Evolutionary conservation across 1,140 invertebrate genomes (phyloP), one percentile per base, ranked within the genome.

Genomic region (Lineus longissimus): DNA sequence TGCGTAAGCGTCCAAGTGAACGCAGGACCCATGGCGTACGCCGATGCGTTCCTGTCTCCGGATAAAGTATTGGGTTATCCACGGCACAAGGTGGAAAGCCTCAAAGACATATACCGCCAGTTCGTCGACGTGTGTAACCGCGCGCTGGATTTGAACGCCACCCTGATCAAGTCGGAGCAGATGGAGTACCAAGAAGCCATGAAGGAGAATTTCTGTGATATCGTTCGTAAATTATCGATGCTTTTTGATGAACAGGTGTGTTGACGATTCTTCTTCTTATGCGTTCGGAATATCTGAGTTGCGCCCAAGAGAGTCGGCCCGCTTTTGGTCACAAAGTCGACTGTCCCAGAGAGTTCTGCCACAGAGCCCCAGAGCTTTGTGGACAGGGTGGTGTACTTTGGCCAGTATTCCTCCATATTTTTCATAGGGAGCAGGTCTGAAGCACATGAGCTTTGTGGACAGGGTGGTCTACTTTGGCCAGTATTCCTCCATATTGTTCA

Each of bases 11-110:
- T 94, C n/a, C 63, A 82, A 78, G 94, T 97, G 0, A 94, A 97
- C 83, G 93, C 93, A n/a, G 94, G 94, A 30, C 94, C 94, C 1
- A 79, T 96, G 54, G 93, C 93, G 2, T 97, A 96, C 81, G 94
- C 94, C 0, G 88, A 88, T 71, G 92, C 90, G 2, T 97, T 97
- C 82, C 82, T 97, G 40, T 63, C 61, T 17, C 70, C 66, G 41
- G 70, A 70, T 0, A 74, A 72, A 29, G 62, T 70, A 2, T 55
- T 29, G n/a, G 67, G 64, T 1, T 93, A 92, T 79, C 87, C 90
- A 0, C 86, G 89, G 61, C 90, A 93, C 61, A 88, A 90, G 81
- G 90, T 94, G 1, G 88, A 91, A 73, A 88, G 91, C 72, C 82
- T 94, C 0, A 93, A 92, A 76, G 87, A 92, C 76, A 87, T 92